Base-by-base conservation (phyloP, 2,797 vertebrate species). In the Gymnodraco acuticeps region DNA sequence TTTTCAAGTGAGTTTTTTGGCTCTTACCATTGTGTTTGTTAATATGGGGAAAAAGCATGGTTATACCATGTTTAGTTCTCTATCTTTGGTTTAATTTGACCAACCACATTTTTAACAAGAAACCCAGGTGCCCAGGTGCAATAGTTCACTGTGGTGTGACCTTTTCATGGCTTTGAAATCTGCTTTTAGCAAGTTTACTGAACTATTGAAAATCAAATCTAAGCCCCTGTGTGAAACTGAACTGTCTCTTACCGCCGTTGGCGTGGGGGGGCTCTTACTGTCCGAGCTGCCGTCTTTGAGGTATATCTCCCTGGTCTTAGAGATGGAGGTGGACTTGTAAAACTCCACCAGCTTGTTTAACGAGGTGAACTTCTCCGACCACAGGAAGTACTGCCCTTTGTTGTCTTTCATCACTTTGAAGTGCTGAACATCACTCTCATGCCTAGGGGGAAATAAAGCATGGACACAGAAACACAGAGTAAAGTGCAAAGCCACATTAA, bases 381-480 rank as follows among this genome's bases (percentile, higher is more conserved):
- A 99, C 66, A 99, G 94, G 90, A 96, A 98, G 91, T 99, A 99
- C 67, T 93, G 94, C 23, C 97, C 95, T 66, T 94, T 96, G 79
- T 88, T 94, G 92, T 99, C 98, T 58, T 92, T 94, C 96, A 99
- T 97, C 80, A 99, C 98, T 88, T 97, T 99, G 94, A 99, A 99
- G 91, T 99, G 98, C 73, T 99, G 98, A 3, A 99, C 97, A 5
- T 99, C 97, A 9, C 73, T 91, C 78, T 98, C 97, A 1, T 99
- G 97, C 88, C 98, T 99, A 87, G 27, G n/a, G 46, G 42, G 38
- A 52, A 42, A 27, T 0, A 19, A n/a, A 15, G 15, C n/a, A 15
- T 3, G 73, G 33, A 38, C 33, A 38, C 33, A 27, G 27, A 27
- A 27, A 27, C 27, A 27, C 27, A 38, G 33, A 38, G 33, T 38